phyloP scores from a whole-genome alignment of 2,888 invertebrate species.

The Tholera decimalis region DNA sequence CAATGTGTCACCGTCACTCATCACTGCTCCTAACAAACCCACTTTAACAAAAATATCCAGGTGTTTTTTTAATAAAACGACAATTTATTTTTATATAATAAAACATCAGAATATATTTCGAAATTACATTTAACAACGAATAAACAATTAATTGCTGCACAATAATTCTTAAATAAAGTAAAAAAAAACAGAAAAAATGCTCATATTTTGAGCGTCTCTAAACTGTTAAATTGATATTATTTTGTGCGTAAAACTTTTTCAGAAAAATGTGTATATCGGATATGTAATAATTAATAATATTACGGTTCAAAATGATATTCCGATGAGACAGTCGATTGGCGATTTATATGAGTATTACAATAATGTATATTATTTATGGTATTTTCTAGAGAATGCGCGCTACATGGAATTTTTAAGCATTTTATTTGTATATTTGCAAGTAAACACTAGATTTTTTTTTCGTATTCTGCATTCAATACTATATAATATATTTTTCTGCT shows the following conservation, averaged over 20 bases:
- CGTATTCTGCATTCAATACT: too few species aligned
- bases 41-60: not conserved
- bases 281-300: conserved; percentile 77
- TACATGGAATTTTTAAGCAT: conserved; percentile 47
- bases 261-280: conserved; percentile 81
- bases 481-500: not conserved
- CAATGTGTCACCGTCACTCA: too few species aligned
- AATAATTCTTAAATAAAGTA: conserved; percentile 47
- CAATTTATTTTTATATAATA: conserved; percentile 77
- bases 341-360: conserved; percentile 42
- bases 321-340: conserved; percentile 75
- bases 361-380: conserved; percentile 32
- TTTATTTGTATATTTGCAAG: conserved; percentile 48
- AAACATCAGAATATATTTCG: conserved; percentile 90
- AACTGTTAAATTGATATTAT: conserved; percentile 68
- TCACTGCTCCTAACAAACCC: too few species aligned
- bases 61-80: conserved; percentile 72
- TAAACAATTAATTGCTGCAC: conserved; percentile 66
- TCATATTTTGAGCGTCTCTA: conserved; percentile 63
- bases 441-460: not conserved
- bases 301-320: conserved; percentile 79
- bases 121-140: conserved; percentile 85
- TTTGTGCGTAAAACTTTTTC: conserved; percentile 82
- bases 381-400: conserved; percentile 36
- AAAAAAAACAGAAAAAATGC: conserved; percentile 47